These are phyloP conservation scores for Ceratina japonica DNA, from an alignment of 1,140 invertebrate species.

Conservation along the genomic window DNA sequence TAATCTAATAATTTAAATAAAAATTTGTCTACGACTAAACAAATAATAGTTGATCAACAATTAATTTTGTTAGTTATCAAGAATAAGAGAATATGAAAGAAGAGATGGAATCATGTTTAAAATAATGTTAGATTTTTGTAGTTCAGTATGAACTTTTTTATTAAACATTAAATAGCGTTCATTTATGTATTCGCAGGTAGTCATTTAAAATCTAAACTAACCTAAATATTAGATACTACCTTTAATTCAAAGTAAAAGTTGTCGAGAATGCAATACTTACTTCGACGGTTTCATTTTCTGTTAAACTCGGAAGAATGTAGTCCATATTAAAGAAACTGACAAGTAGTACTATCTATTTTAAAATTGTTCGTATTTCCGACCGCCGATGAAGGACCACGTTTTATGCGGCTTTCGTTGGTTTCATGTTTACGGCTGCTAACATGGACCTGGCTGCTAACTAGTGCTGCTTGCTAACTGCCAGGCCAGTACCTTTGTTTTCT, in stretches of 20 bases:
- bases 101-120: not conserved
- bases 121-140: not conserved
- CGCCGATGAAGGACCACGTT: constrained; percentile 31
- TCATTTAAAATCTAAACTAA: constrained; percentile 29
- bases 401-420: constrained; percentile 6
- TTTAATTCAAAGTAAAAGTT: not conserved
- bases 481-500: too few relatives aligned
- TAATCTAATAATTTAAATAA: too few relatives aligned
- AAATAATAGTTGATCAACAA: not conserved
- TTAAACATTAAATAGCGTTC: not conserved
- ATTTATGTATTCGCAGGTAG: not conserved
- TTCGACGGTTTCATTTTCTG: not conserved
- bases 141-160: not conserved
- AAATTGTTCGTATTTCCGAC: not conserved
- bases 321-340: constrained; percentile 41
- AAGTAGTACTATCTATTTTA: constrained; percentile 13
- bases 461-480: too few relatives aligned
- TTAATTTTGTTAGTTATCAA: not conserved
- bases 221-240: not conserved
- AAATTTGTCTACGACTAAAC: not conserved
- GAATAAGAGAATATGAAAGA: not conserved
- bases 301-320: not conserved
- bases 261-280: constrained; percentile 23
- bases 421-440: constrained; percentile 26
- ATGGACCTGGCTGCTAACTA: too few relatives aligned